phyloP scores from a whole-genome alignment of 2,888 invertebrate genomes.

The Apoderus coryli region DNA sequence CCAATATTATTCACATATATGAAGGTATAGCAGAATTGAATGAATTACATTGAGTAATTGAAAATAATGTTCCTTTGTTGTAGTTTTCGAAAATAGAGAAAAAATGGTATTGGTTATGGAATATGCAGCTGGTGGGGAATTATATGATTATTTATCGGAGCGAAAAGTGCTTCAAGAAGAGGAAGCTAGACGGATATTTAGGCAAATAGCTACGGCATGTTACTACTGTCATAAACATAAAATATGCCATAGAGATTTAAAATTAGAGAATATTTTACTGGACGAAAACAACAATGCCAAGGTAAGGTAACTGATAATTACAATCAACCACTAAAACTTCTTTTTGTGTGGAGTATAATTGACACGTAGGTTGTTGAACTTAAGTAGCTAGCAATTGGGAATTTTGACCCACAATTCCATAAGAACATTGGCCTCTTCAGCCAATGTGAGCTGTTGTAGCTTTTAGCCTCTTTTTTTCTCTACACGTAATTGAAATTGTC shows the following conservation, averaged over 20 bases:
- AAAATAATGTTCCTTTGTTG: conserved; percentile 6
- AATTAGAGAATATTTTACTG: conserved; percentile 86
- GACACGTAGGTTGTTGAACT: no score
- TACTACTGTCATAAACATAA: conserved; percentile 98
- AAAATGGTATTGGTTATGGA: conserved; percentile 99
- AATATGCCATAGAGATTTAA: conserved; percentile 92
- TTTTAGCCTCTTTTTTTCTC: no score
- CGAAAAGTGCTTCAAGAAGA: conserved; percentile 80
- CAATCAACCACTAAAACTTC: no score
- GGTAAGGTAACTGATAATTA: conserved; percentile 34
- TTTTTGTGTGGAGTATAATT: no score
- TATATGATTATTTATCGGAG: conserved; percentile 92
- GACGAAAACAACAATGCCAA: conserved; percentile 92
- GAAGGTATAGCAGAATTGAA: conserved; percentile 92
- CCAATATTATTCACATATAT: conserved; percentile 98
- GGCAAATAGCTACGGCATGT: conserved; percentile 92
- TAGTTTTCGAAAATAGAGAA: conserved; percentile 98
- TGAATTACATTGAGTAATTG: conserved; percentile 4
- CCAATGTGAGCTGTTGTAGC: no score
- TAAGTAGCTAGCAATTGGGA: no score
- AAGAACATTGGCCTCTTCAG: no score
- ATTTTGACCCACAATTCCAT: no score
- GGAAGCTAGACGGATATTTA: conserved; percentile 87
- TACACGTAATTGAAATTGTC: no score
- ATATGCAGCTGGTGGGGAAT: conserved; percentile 95